Base-by-base conservation (phyloP, 2,888 invertebrate species). In the Trachelus tabidus region DNA sequence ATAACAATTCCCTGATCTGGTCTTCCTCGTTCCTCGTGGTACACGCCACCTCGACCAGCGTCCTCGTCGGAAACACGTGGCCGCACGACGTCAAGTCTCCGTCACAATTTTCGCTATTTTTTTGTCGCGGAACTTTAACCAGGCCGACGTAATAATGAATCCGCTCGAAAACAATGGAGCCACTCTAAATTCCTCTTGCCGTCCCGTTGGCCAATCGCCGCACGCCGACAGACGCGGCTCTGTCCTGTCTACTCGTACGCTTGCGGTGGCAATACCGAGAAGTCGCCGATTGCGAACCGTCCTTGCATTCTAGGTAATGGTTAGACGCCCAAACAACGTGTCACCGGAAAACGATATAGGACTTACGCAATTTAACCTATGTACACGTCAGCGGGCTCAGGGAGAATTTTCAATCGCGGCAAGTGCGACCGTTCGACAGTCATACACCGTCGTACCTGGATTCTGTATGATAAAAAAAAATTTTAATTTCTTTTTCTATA, bases 141-240 rank as follows among this genome's bases (percentile, higher is more conserved):
- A 9, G 15, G 23, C 56, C 56, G 71, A 31, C 71, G 31, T 12
- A 71, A 71, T 71, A 80, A 86, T 83, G 82, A 84, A 86, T 83
- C 84, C 75, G 75, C 81, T 81, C 77, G 77, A 75, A 87, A 83
- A 86, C 86, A 86, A 87, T 87, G 81, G 82, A 85, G 83, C 84
- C 85, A 83, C 84, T 86, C 85, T 87, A 84, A 85, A 87, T 87
- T 87, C 87, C 83, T 80, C 79, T 81, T 80, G 75, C 78, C 76
- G 68, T 82, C 82, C 77, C 81, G 82, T 82, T 86, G 81, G 85
- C 83, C 85, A 84, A 84, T 83, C 79, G 68, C 30, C 76, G 76
- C 12, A 34, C 68, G 73, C 75, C 56, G 56, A 56, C 56, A 23
- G 56, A 23, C 23, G 23, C 40, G 56, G 56, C 56, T 9, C 56